Percentiles rank a stretch among this genome's conserved stretches.
These are phyloP conservation scores for Agonopterix heracliana DNA, from an alignment of 2,888 invertebrate genomes.

Conservation along the genomic window DNA sequence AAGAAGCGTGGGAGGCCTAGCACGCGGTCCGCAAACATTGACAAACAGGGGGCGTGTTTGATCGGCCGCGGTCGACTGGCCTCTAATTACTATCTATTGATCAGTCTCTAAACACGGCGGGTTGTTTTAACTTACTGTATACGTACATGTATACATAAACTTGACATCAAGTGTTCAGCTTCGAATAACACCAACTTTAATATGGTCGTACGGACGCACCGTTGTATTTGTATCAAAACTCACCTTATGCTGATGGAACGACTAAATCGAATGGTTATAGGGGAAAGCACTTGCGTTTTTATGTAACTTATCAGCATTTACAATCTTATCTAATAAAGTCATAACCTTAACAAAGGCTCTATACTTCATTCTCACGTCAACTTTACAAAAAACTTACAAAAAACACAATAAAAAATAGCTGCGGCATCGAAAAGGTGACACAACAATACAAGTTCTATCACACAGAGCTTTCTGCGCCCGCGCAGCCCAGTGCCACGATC, in stretches of 20 bases:
- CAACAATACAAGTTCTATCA: conserved; percentile 25
- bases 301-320: too few species aligned
- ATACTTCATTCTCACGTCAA: too few species aligned
- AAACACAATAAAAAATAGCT: conserved; percentile 1
- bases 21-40: conserved; percentile 20
- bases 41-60: conserved; percentile 17
- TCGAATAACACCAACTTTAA: too few species aligned
- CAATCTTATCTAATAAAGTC: too few species aligned
- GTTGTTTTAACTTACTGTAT: neutral
- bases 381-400: neutral
- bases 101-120: neutral
- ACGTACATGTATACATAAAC: neutral
- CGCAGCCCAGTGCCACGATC: conserved; percentile 29
- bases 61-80: neutral
- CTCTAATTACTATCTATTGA: conserved; percentile 8
- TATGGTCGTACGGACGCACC: too few species aligned
- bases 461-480: conserved; percentile 25
- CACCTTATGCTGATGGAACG: too few species aligned
- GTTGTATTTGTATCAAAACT: too few species aligned
- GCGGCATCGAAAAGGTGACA: conserved; percentile 19
- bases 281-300: too few species aligned
- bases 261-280: too few species aligned
- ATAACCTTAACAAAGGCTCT: neutral
- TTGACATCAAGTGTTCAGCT: too few species aligned
- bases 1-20: conserved; percentile 18